phyloP scores from a whole-genome alignment of 2,113 vertebrate species.

The Passer montanus region DNA sequence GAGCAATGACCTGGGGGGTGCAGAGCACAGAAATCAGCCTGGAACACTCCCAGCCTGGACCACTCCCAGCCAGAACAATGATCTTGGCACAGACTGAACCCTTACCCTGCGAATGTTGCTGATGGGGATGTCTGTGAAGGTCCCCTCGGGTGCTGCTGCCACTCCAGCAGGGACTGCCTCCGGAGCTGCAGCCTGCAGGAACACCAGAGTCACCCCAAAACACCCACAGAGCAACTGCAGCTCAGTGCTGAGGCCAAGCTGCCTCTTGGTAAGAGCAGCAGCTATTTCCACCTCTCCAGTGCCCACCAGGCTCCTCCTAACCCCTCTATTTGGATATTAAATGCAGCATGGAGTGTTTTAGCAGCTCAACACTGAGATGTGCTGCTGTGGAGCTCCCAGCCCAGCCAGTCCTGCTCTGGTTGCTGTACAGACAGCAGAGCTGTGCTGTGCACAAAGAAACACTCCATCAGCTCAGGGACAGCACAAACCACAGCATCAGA shows the following conservation, averaged over 20 bases:
- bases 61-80: rapidly evolving
- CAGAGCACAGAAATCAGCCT: neutral
- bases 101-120: constrained; percentile 93
- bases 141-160: constrained; percentile 78
- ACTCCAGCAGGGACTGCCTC: constrained; percentile 36
- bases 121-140: constrained; percentile 94
- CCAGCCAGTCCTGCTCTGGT: neutral
- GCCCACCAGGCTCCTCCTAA: neutral
- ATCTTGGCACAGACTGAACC: rapidly evolving
- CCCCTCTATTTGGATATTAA: rapidly evolving
- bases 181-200: constrained; percentile 54
- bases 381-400: neutral
- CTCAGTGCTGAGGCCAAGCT: neutral
- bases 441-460: neutral
- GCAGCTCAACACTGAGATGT: neutral
- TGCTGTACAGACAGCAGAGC: neutral
- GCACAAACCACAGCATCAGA: neutral
- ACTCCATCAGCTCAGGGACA: neutral
- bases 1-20: constrained; percentile 88
- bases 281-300: neutral
- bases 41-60: neutral
- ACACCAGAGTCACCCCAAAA: neutral
- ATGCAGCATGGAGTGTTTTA: neutral
- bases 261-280: neutral
- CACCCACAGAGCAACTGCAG: neutral